Evolutionary conservation across 2,113 vertebrate genomes (phyloP).

Genomic region (Petroica traversi): DNA sequence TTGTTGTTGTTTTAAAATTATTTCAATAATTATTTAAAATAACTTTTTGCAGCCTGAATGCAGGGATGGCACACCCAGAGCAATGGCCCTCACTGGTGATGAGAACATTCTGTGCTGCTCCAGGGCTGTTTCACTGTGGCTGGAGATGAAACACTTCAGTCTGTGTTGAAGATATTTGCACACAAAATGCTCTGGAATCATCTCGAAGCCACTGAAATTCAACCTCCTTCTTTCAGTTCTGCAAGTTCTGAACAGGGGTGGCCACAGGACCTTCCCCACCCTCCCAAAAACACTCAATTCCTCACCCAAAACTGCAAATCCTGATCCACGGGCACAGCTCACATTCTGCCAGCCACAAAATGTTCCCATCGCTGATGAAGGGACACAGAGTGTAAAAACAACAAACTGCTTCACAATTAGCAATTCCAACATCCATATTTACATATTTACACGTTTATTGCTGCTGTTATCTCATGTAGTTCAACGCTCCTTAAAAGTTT

Average conservation of each 20-base stretch:
- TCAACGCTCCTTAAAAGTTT: not conserved
- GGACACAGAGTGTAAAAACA: not conserved
- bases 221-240: not conserved
- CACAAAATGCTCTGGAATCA: not conserved
- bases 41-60: not conserved
- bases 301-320: not conserved
- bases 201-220: not conserved
- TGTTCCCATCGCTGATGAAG: accelerated
- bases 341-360: not conserved
- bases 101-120: not conserved
- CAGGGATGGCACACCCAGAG: not conserved
- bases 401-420: not conserved
- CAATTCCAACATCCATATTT: not conserved
- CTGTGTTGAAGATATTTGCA: not conserved
- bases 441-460: not conserved
- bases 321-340: not conserved
- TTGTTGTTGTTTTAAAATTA: not conserved
- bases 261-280: too few relatives aligned
- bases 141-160: too few relatives aligned
- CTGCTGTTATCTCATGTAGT: accelerated
- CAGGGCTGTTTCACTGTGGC: accelerated
- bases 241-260: not conserved
- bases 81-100: not conserved
- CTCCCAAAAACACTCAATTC: not conserved
- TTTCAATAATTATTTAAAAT: not conserved